These are phyloP conservation scores for Erebia ligea DNA, from an alignment of 2,888 invertebrate genomes.

Conservation along the genomic window DNA sequence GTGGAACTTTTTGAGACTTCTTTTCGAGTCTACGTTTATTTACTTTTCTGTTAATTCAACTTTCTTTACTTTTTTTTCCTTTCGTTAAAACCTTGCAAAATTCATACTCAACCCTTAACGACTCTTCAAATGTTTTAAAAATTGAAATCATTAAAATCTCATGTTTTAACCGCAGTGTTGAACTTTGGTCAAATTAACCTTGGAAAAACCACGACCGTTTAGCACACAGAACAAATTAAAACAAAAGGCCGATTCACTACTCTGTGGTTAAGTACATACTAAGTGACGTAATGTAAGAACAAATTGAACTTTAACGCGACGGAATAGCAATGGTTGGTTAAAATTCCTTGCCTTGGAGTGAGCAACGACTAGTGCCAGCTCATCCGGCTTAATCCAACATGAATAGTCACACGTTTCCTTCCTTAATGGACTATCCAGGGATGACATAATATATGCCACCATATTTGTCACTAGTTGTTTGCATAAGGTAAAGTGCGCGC, in stretches of 20 bases:
- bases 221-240: too few relatives aligned
- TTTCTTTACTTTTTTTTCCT: not conserved
- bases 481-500: too few relatives aligned
- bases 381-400: slow-evolving; percentile 28
- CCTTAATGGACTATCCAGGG: slow-evolving; percentile 31
- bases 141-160: too few relatives aligned
- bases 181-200: not conserved
- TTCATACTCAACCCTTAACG: too few relatives aligned
- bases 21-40: not conserved
- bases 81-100: too few relatives aligned
- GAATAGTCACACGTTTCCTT: slow-evolving; percentile 32
- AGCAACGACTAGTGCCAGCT: slow-evolving; percentile 32
- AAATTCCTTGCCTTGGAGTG: slow-evolving; percentile 10
- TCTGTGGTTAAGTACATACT: too few relatives aligned
- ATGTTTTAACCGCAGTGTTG: not conserved
- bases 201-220: not conserved
- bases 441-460: slow-evolving; percentile 6
- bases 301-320: not conserved
- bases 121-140: too few relatives aligned
- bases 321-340: slow-evolving; percentile 6
- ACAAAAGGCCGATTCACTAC: too few relatives aligned
- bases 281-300: not conserved
- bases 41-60: slow-evolving; percentile 1
- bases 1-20: slow-evolving; percentile 17
- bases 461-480: not conserved